A percentile compares a stretch with the other conserved stretches of the same genome.
Conservation (phyloP, 1,140 invertebrate genomes). For the Ectropis grisescens region DNA sequence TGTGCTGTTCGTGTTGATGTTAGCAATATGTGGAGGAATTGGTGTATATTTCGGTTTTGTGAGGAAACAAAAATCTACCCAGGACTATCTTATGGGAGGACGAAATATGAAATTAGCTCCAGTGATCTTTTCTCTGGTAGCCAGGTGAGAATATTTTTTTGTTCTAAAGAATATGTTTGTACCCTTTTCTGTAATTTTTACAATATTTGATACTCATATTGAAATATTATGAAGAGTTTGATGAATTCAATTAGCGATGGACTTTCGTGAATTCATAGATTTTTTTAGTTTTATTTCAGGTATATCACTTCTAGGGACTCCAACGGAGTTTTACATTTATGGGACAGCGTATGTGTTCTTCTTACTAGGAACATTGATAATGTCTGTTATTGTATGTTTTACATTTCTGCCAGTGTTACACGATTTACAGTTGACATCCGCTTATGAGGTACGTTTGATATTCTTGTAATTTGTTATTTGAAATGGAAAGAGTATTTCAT, state of each 20-base stretch:
- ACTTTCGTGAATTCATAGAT: no score
- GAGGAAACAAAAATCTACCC: slow-evolving; percentile 75
- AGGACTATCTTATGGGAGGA: slow-evolving; percentile 88
- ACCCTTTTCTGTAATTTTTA: no score
- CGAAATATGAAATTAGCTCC: slow-evolving; percentile 86
- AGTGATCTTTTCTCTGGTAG: slow-evolving; percentile 84
- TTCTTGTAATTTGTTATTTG: slow-evolving; percentile 4
- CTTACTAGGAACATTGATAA: slow-evolving; percentile 72
- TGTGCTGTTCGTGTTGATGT: slow-evolving; percentile 78
- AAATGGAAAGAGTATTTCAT: background rate
- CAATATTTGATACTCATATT: no score
- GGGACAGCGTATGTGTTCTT: slow-evolving; percentile 81
- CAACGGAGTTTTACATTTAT: slow-evolving; percentile 88
- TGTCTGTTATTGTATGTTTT: slow-evolving; percentile 75
- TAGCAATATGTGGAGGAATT: slow-evolving; percentile 78
- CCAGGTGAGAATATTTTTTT: slow-evolving; percentile 72
- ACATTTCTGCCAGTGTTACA: slow-evolving; percentile 87
- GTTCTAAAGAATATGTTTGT: background rate
- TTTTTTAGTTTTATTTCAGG: slow-evolving; percentile 74
- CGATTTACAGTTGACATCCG: slow-evolving; percentile 83
- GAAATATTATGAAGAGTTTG: no score
- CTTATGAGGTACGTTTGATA: slow-evolving; percentile 83
- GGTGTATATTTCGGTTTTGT: slow-evolving; percentile 86
- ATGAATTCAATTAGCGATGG: no score
- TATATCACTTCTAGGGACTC: slow-evolving; percentile 78